Evolutionary conservation across 2,113 vertebrate species (phyloP).

Genomic region (Ceyx cyanopectus): DNA sequence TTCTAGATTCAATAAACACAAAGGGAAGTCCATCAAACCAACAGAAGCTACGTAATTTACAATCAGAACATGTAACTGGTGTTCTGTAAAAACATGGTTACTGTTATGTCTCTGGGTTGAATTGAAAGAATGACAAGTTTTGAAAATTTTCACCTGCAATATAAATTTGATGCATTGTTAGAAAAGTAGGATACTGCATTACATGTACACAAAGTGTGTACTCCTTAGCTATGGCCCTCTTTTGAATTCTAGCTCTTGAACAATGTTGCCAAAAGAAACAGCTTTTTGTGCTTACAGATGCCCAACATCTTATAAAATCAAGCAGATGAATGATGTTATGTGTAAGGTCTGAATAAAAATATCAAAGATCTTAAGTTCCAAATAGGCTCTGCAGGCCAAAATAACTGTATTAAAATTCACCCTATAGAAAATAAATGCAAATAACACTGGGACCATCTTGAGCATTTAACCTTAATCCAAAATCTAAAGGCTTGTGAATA

Average conservation of each 20-base stretch:
- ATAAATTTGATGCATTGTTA: conserved; percentile 33
- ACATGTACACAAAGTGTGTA: not conserved
- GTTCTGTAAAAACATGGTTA: conserved; percentile 49
- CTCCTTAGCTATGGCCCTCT: not conserved
- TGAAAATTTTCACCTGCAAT: conserved; percentile 57
- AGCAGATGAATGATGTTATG: conserved; percentile 57
- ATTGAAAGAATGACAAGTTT: conserved; percentile 33
- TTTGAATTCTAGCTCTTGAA: conserved; percentile 49
- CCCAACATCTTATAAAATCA: conserved; percentile 56
- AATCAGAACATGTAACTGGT: conserved; percentile 41
- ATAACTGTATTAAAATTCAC: conserved; percentile 38
- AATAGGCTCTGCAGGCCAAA: conserved; percentile 10
- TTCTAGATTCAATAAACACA: conserved; percentile 48
- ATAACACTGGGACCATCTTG: not conserved
- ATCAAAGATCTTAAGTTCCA: conserved; percentile 48
- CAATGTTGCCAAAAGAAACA: conserved; percentile 53
- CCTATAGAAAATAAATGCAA: conserved; percentile 37
- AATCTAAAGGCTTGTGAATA: not conserved
- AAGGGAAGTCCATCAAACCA: conserved; percentile 13
- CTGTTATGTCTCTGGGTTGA: not conserved
- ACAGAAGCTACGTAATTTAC: conserved; percentile 29
- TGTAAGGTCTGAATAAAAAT: conserved; percentile 54
- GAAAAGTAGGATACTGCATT: conserved; percentile 35
- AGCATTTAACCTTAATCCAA: not conserved
- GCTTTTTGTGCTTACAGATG: conserved; percentile 59